Evolutionary conservation across 2,888 invertebrate species (phyloP).

Genomic region (Dasysyrphus albostriatus): DNA sequence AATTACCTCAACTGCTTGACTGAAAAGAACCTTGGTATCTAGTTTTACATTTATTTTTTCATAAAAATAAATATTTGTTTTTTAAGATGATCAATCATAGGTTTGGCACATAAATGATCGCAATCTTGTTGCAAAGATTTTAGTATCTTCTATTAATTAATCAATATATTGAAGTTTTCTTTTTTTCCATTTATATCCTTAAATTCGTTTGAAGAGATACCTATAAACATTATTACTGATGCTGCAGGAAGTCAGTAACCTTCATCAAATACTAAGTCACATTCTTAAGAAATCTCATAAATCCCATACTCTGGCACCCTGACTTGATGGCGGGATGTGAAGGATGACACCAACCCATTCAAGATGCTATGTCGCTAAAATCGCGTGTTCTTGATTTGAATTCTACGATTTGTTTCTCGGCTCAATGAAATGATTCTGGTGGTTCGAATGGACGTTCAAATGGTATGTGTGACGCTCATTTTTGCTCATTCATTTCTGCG

Average conservation of each 20-base stretch:
- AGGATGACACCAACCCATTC: conserved; percentile 55
- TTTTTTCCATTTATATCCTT: too few species aligned
- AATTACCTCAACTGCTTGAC: too few species aligned
- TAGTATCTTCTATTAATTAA: too few species aligned
- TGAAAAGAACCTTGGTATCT: too few species aligned
- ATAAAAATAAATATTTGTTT: too few species aligned
- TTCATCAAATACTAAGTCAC: conserved; percentile 73
- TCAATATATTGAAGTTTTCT: too few species aligned
- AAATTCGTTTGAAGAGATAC: too few species aligned
- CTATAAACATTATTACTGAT: not conserved
- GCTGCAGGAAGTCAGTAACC: conserved; percentile 66
- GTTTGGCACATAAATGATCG: too few species aligned
- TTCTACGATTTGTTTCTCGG: conserved; percentile 64
- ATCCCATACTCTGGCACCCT: conserved; percentile 57
- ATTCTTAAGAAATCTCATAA: conserved; percentile 72
- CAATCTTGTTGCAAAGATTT: too few species aligned
- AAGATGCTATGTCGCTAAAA: conserved; percentile 45
- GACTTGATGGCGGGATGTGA: conserved; percentile 21
- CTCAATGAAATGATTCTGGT: conserved; percentile 51
- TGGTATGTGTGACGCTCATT: conserved; percentile 56
- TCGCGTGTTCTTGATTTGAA: conserved; percentile 64
- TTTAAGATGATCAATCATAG: too few species aligned
- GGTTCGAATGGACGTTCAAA: not conserved
- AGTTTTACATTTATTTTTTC: too few species aligned
- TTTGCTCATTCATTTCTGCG: conserved; percentile 65